Percentiles rank a stretch among this genome's conserved stretches.
Conservation (phyloP, 1,140 invertebrate genomes). For the Diorhabda carinulata region DNA sequence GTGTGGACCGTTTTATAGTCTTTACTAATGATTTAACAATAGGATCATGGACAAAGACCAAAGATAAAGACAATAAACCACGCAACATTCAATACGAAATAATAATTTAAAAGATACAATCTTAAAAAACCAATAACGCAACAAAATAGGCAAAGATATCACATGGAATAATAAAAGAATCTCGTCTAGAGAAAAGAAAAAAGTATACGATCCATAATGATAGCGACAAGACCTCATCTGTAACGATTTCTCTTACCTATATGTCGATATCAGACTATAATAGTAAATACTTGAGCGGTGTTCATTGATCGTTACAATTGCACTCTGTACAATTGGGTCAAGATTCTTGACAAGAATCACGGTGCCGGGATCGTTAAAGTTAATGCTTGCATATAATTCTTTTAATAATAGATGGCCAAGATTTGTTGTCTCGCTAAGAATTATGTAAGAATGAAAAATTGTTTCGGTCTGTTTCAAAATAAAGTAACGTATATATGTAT, state of each 20-base stretch:
- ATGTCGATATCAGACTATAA: constrained; percentile 16
- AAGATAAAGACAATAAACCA: constrained; percentile 3
- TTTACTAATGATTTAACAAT: background rate
- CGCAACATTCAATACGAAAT: background rate
- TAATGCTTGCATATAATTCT: constrained; percentile 8
- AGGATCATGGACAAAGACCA: background rate
- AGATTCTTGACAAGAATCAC: constrained; percentile 6
- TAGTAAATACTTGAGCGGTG: constrained; percentile 10
- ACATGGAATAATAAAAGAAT: constrained; percentile 14
- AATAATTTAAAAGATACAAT: constrained; percentile 16
- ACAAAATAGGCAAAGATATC: constrained; percentile 13
- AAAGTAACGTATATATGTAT: no score
- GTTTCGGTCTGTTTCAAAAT: no score
- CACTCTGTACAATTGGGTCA: constrained; percentile 15
- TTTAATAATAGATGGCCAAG: background rate
- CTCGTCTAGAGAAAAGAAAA: constrained; percentile 8
- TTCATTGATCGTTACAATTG: constrained; percentile 4
- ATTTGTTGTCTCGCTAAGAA: background rate
- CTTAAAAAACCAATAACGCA: constrained; percentile 3
- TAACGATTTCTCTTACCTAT: constrained; percentile 22
- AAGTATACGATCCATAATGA: constrained; percentile 16
- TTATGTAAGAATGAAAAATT: no score
- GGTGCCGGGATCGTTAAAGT: constrained; percentile 14
- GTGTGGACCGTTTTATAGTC: no score
- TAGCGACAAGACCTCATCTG: constrained; percentile 16